Evolutionary conservation across 1,140 invertebrate species (phyloP).

Genomic region (Vanessa atalanta): DNA sequence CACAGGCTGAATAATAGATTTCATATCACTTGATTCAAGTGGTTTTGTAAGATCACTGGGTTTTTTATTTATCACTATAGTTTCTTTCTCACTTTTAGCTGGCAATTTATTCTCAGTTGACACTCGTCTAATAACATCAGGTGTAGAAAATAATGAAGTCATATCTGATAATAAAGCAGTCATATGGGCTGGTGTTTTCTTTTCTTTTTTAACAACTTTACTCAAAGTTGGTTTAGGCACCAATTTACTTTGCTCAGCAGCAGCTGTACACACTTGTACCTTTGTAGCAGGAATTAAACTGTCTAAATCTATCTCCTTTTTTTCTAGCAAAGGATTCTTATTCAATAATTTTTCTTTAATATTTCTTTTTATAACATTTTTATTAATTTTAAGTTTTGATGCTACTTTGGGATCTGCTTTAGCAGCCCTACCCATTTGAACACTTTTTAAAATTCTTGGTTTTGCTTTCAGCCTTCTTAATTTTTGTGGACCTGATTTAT

Average conservation of each 20-base stretch:
- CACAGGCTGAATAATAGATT: constrained; percentile 23
- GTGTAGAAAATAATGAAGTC: constrained; percentile 87
- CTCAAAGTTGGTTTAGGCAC: constrained; percentile 59
- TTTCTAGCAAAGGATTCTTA: constrained; percentile 52
- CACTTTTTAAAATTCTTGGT: constrained; percentile 67
- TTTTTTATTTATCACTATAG: constrained; percentile 54
- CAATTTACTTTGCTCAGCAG: constrained; percentile 53
- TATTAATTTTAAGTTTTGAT: constrained; percentile 58
- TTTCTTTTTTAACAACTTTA: constrained; percentile 84
- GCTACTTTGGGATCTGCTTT: constrained; percentile 57
- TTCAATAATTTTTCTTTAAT: constrained; percentile 65
- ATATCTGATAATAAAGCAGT: constrained; percentile 83
- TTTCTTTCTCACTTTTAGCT: constrained; percentile 60
- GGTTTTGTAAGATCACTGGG: constrained; percentile 47
- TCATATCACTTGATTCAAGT: constrained; percentile 52
- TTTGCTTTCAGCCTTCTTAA: constrained; percentile 62
- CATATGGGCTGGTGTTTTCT: constrained; percentile 84
- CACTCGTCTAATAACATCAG: constrained; percentile 88
- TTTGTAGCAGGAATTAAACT: constrained; percentile 41
- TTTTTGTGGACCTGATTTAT: constrained; percentile 55
- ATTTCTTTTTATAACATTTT: constrained; percentile 62
- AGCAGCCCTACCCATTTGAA: constrained; percentile 41
- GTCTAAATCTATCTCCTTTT: constrained; percentile 51
- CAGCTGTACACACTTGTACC: constrained; percentile 39
- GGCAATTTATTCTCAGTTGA: constrained; percentile 75